These are phyloP conservation scores for Trichacis sp. DNA, from an alignment of 2,888 invertebrate species.

Conservation along the genomic window DNA sequence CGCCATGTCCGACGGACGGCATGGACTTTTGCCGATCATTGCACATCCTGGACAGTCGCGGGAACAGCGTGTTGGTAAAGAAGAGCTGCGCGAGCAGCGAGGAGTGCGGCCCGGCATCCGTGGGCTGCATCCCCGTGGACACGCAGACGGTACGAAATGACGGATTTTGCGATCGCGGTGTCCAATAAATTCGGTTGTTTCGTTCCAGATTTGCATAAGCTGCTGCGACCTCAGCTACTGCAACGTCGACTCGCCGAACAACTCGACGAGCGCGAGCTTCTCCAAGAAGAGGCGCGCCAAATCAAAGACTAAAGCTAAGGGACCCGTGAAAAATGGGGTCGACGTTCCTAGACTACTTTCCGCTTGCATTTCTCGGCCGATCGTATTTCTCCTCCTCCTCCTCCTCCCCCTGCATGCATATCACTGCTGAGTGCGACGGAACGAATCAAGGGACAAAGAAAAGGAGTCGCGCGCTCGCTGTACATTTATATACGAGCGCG, in stretches of 20 bases:
- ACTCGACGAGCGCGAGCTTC: conserved; percentile 72
- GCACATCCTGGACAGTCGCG: conserved; percentile 75
- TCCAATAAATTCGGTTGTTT: conserved; percentile 62
- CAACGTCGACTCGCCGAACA: conserved; percentile 74
- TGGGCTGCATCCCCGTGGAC: conserved; percentile 75
- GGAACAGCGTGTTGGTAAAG: conserved; percentile 73
- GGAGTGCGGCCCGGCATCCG: conserved; percentile 73
- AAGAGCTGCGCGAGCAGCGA: conserved; percentile 75
- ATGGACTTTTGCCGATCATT: conserved; percentile 75
- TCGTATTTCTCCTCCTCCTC: conserved; percentile 28
- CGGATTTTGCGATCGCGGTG: conserved; percentile 54
- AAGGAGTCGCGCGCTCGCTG: too few species aligned
- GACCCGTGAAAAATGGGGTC: conserved; percentile 40
- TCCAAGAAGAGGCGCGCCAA: conserved; percentile 58
- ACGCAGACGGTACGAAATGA: conserved; percentile 72
- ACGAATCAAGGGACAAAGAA: too few species aligned
- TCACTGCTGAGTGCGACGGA: conserved; percentile 43
- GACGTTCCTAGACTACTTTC: conserved; percentile 34
- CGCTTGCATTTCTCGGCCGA: conserved; percentile 33
- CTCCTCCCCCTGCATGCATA: conserved; percentile 38
- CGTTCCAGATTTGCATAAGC: conserved; percentile 74
- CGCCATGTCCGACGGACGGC: conserved; percentile 74
- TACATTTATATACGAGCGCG: too few species aligned
- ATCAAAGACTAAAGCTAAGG: conserved; percentile 37
- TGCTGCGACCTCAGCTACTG: conserved; percentile 76